A percentile compares a stretch with the other conserved stretches of the same genome.
Conservation (phyloP, 2,113 vertebrate species). For the Cacatua alba region DNA sequence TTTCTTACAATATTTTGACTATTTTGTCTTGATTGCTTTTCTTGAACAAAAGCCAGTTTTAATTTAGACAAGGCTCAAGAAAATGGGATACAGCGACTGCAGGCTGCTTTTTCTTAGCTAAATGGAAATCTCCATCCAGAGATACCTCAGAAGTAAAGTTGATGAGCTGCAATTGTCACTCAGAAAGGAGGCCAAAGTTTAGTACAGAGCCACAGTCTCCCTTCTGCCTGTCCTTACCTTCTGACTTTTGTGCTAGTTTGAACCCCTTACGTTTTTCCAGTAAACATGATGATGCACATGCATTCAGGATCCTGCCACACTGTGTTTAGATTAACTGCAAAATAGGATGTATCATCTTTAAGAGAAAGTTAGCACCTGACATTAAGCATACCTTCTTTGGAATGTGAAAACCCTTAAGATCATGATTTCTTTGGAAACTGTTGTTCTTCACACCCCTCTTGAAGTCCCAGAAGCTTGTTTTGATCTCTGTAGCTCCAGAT, state of each 20-base stretch:
- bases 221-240: neutral
- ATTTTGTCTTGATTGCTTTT: neutral
- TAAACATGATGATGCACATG: fast-evolving
- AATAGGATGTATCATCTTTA: neutral
- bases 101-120: neutral
- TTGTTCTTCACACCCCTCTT: neutral
- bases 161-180: neutral
- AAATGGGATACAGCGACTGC: neutral
- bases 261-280: neutral
- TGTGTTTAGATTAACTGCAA: neutral
- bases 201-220: neutral
- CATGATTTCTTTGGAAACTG: neutral
- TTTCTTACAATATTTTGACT: neutral
- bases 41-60: neutral
- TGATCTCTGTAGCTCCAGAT: neutral
- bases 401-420: neutral
- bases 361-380: too few relatives aligned
- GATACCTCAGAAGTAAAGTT: neutral
- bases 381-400: neutral
- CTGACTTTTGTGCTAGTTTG: neutral
- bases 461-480: neutral
- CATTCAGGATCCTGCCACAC: neutral
- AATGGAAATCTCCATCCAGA: neutral
- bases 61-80: neutral
- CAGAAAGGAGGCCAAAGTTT: neutral